These are phyloP conservation scores for Mesorhabditis spiculigera DNA, from an alignment of 2,888 invertebrate species.

Conservation along the genomic window DNA sequence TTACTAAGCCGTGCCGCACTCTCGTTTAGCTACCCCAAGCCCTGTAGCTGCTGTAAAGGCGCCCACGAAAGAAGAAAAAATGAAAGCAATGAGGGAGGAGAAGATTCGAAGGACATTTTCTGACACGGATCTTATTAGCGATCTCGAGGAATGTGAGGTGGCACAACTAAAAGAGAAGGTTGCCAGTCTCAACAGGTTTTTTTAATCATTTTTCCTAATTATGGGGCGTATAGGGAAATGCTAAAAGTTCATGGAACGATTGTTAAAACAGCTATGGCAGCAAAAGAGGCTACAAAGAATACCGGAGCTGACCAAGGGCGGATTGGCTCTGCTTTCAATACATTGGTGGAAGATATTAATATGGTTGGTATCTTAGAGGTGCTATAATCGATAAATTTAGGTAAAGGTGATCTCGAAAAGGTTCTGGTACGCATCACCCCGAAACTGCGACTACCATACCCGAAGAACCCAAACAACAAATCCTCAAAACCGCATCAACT, in stretches of 20 bases:
- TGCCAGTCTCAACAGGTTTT: neutral
- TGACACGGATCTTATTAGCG: slow-evolving; percentile 20
- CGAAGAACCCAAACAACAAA: neutral
- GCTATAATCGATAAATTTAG: slow-evolving; percentile 4
- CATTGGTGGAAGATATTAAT: neutral
- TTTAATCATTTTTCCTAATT: too few species aligned
- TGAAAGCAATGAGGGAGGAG: slow-evolving; percentile 4
- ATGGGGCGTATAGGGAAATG: neutral
- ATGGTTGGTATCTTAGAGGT: neutral
- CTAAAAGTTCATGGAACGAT: neutral
- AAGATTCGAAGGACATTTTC: slow-evolving; percentile 22
- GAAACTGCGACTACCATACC: neutral
- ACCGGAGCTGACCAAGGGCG: too few species aligned
- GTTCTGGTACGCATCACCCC: neutral
- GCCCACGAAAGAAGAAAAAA: neutral
- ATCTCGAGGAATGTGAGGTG: neutral
- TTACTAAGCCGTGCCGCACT: too few species aligned
- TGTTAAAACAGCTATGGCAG: neutral
- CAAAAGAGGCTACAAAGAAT: neutral
- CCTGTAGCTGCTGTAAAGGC: slow-evolving; percentile 9
- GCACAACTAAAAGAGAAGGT: neutral
- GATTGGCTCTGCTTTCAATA: neutral
- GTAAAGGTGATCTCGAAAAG: neutral
- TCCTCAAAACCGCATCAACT: neutral
- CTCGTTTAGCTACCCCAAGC: neutral